Conservation (phyloP, 2,113 vertebrate species). For the Perca flavescens region DNA sequence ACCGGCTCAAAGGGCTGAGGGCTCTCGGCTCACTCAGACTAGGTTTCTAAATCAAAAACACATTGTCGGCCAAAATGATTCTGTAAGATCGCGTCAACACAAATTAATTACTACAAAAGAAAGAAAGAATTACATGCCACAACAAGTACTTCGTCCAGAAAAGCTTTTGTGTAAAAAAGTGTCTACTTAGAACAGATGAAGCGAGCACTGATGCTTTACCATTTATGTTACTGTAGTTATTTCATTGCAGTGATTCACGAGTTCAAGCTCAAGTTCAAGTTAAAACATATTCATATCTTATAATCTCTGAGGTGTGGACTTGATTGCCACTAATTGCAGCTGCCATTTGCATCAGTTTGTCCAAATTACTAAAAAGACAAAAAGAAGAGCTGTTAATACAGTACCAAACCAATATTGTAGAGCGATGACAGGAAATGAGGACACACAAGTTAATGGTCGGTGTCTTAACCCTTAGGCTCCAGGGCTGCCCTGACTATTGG, state of each 20-base stretch:
- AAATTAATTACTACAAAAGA: conserved; percentile 54
- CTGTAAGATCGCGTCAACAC: conserved; percentile 42
- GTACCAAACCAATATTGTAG: background rate
- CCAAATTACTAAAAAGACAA: background rate
- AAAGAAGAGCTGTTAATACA: background rate
- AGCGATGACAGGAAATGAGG: background rate
- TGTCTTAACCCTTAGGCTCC: background rate
- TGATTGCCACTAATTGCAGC: background rate
- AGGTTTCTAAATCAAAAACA: conserved; percentile 72
- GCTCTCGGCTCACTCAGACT: conserved; percentile 24
- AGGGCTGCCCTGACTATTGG: background rate
- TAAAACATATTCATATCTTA: background rate
- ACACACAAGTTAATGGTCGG: background rate
- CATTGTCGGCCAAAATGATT: conserved; percentile 55
- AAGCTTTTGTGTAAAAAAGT: background rate
- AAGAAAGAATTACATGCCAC: conserved; percentile 39
- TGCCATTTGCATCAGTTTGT: background rate
- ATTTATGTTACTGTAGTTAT: conserved; percentile 31
- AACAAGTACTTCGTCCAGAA: conserved; percentile 48
- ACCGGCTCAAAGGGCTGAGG: background rate
- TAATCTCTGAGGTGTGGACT: background rate
- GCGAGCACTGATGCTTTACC: background rate
- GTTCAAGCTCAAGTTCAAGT: background rate
- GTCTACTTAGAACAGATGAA: conserved; percentile 19
- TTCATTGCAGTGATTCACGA: conserved; percentile 4